Evolutionary conservation across 2,888 invertebrate species (phyloP), one percentile per base, ranked within the genome.

Genomic region (Conchocele bisecta): DNA sequence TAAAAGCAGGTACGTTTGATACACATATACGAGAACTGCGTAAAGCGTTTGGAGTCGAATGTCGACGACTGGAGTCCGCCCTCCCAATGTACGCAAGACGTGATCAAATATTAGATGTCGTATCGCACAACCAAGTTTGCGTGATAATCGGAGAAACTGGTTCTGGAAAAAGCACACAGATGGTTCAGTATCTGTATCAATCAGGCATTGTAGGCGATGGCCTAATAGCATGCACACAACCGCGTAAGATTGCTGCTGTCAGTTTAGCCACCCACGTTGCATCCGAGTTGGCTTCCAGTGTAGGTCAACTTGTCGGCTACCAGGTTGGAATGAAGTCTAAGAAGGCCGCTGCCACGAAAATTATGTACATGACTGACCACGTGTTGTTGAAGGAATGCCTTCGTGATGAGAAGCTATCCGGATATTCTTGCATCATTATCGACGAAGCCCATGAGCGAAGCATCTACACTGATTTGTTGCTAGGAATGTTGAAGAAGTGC

Each of bases 401-500:
- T 4, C 63, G 72, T 15, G 88, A 89, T 64, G 71, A 70, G 9
- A 29, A 63, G 2, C 78, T 90, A 26, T 70, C 68, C 0, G 28
- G 37, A 0, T 83, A 64, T 50, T 70, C 77, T 6, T 75, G 78
- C 48, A 81, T 91, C 33, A 83, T 91, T 13, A 81, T 91, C 39
- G 91, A 91, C 75, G 90, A 90, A 75, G 90, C 89, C 9, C 90
- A 91, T 69, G 90, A 90, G 60, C 61, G 91, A 56, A 89, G 85
- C 42, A 82, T 90, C 17, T 83, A 84, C 51, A 89, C 89, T 13
- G 91, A 91, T 54, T 64, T 91, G 9, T 75, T 91, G 26, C 70
- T 91, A 2, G 89, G 89, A 20, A 85, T 89, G 80, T 74, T 90
- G 6, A 89, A 89, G 61, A 67, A 71, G 24, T 78, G 69, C 48